A percentile compares a stretch with the other conserved stretches of the same genome.
phyloP scores from a whole-genome alignment of 2,888 invertebrate species.

The Plemyria rubiginata region DNA sequence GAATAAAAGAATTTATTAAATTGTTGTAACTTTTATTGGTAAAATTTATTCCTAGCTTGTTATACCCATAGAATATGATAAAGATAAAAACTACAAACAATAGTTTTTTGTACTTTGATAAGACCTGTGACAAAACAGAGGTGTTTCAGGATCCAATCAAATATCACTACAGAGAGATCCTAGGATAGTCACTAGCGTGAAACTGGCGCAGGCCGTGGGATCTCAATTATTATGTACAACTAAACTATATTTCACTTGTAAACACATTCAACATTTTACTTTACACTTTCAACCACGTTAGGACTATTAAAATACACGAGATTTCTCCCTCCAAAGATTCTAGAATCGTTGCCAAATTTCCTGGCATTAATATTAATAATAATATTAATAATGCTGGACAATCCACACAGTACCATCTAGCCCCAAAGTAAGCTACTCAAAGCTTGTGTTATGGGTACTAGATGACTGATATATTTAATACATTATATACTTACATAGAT shows the following conservation, averaged over 20 bases:
- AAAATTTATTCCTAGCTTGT: background rate
- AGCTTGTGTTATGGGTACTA: too few relatives aligned
- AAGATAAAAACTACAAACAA: background rate
- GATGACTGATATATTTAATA: too few relatives aligned
- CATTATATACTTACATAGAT: too few relatives aligned
- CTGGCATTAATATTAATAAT: too few relatives aligned
- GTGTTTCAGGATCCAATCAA: background rate
- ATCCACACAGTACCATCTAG: too few relatives aligned
- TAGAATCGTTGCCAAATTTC: background rate
- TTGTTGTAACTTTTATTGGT: background rate
- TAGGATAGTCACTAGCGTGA: background rate
- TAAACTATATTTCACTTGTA: background rate
- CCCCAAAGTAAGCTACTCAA: too few relatives aligned
- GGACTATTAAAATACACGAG: too few relatives aligned
- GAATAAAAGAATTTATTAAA: conserved; percentile 14
- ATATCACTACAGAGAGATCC: background rate
- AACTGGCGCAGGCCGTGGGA: conserved; percentile 14
- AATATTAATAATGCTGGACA: too few relatives aligned
- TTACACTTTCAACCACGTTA: too few relatives aligned
- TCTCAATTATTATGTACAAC: background rate
- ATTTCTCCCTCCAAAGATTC: background rate
- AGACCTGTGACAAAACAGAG: background rate
- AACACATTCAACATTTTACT: too few relatives aligned
- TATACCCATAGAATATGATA: too few relatives aligned
- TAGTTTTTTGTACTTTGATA: background rate